Evolutionary conservation across 2,888 invertebrate genomes (phyloP), one percentile per base, ranked within the genome.

Genomic region (Dolichomitus sp.): DNA sequence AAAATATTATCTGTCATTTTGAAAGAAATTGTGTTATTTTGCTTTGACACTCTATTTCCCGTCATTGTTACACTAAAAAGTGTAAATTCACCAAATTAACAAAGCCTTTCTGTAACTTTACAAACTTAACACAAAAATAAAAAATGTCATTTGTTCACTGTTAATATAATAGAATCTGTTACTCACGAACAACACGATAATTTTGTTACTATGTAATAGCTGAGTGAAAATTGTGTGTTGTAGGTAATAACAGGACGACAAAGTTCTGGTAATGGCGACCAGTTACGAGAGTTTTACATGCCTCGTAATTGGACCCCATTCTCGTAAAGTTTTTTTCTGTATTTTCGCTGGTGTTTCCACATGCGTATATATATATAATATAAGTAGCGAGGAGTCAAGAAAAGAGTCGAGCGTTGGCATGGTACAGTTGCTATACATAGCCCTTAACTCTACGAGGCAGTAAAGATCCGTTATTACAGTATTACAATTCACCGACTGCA

Each of bases 381-480:
- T 19, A 30, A 30, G 30, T 14, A 54, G 17, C 27, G 19, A 19
- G 19, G 19, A 30, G 33, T 30, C 23, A 12, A 78, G 68, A 70
- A 78, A 78, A 70, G 33, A 63, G 40, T 70, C 50, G 33, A 2
- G 19, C 76, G 14, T n/a, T 30, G 42, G 33, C 12, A 11, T 54
- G 12, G 54, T 23, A 54, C 0, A 23, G n/a, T 9, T 45, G 52
- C n/a, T 40, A 17, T 52, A 23, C 45, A 69, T 33, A 61, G 37
- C 42, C 72, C 54, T 57, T 12, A 57, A 78, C 72, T 72, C 54
- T 45, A 63, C 52, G 68, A 52, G 63, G 83, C 77, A 65, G 45
- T 80, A 76, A 82, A 74, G 73, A 66, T 82, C 57, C 63, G 65
- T 80, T 78, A 82, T 78, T 80, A 68, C 77, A 72, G 69, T 52